Evolutionary conservation across 2,888 invertebrate species (phyloP), one percentile per base, ranked within the genome.

Genomic region (Chromoteleia sp.): DNA sequence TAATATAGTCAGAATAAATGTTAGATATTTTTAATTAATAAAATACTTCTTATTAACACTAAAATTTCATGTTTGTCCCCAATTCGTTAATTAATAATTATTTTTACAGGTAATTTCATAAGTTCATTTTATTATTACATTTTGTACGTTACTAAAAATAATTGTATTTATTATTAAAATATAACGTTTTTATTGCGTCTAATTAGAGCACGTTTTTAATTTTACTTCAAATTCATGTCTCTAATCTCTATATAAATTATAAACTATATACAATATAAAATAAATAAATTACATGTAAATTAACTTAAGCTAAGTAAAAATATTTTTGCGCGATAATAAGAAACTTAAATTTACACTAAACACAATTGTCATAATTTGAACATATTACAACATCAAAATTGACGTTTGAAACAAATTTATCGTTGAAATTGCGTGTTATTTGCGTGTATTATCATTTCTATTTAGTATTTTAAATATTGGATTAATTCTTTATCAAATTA

Each of bases 271-370:
- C 70, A 77, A 70, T 77, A 56, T 54, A 70, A 77, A 76, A 76
- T 68, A 67, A 77, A 77, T 77, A 59, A 77, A 52, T 68, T 76
- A 36, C 39, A 17, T 58, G 68, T 76, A 76, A 76, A 68, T 76
- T 52, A 61, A 48, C 67, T 65, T 67, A 75, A 58, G 25, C 71
- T 71, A 59, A 59, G 39, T 70, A 30, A 33, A 56, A 68, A 63
- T 10, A 19, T 30, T 45, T 45, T 33, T 30, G 17, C 21, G 5
- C 14, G 14, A 14, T 2, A 41, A 10, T 12, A 17, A 17, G 29
- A 21, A 39, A 4, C n/a, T n/a, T n/a, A n/a, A n/a, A n/a, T n/a
- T n/a, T n/a, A 58, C 29, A 30, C 43, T 43, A 43, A 43, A 17
- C 1, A 19, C 39, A 43, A 36, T 1, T 43, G n/a, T 43, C 17